Evolutionary conservation across 2,888 invertebrate genomes (phyloP), one percentile per base, ranked within the genome.

Genomic region (Brachyptera putata): DNA sequence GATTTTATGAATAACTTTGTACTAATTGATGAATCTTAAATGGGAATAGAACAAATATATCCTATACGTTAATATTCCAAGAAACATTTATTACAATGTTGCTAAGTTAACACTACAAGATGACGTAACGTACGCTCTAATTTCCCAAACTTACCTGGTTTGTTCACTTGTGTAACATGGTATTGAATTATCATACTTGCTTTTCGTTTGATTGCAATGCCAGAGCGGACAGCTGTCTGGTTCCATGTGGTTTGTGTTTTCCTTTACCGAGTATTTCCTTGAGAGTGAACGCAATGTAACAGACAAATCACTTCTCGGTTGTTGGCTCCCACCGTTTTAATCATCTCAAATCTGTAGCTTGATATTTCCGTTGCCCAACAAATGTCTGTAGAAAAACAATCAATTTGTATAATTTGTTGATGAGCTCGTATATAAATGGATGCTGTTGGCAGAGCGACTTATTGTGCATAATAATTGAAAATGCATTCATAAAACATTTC

Each of bases 381-480:
- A 46, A n/a, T 43, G 46, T 46, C 11, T 11, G 5, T 30, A 30
- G 30, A 30, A 30, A 30, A 30, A 30, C 30, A 30, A 30, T 30
- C 30, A 30, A 30, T 30, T 30, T 30, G 30, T 30, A 30, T 46
- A 24, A 24, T 53, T 53, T 53, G 53, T 36, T 36, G 53, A 36
- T 22, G 4, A 53, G 36, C 13, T 43, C 43, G 9, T 16, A 36
- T 21, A 30, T 16, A 36, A 34, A 34, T 34, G 34, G 24, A 36
- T 24, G n/a, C 3, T 53, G 36, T 53, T 53, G 53, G 53, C 53
- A 34, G 13, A 18, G 53, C 30, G 53, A 53, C 53, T 53, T 53
- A 53, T 24, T n/a, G 41, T 13, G 21, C 46, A 46, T 43, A 43
- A 9, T n/a, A 41, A 41, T 41, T 41, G 3, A 41, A 16, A 41